Base-by-base conservation (phyloP, 2,888 invertebrate species). In the Masnerella sp. region DNA sequence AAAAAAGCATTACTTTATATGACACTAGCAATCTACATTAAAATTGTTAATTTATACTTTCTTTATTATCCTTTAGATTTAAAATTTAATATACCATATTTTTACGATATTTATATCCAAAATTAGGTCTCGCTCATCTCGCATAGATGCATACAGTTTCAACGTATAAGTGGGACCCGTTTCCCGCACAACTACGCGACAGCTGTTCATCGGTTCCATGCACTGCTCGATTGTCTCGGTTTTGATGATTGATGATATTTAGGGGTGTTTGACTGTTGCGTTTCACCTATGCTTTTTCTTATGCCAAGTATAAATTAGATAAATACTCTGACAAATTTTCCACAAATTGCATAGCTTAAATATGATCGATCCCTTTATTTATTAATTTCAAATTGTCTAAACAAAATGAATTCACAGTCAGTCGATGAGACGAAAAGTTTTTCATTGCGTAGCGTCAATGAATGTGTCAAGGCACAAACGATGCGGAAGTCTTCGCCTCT, bases 201-300 rank as follows among this genome's bases (percentile, higher is more conserved):
- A 90, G 90, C 90, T 90, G 90, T 89, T 89, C 88, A 78, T 83
- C 84, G 85, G 82, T 84, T 82, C 83, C 83, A 82, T 81, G 82
- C 81, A 88, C 88, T 86, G 88, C 88, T 89, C 90, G 90, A 90
- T 90, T 90, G 90, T 87, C 87, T 87, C 87, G 87, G 83, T 82
- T 83, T 84, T 84, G 85, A 90, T 90, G 90, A 90, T 90, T 90
- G 90, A 90, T 90, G 90, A 90, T 89, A 88, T 86, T 87, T 88
- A 17, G 49, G 58, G 67, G 67, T 34, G 28, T 20, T 32, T 42
- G 9, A 20, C 42, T 45, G 32, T 52, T 64, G 43, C 34, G 20
- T 18, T 11, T n/a, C 5, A 15, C 17, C 25, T n/a, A 14, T 28
- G 22, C 32, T 61, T 54, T 40, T 42, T 47, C 15, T n/a, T 54